Evolutionary conservation across 2,888 invertebrate genomes (phyloP).

Genomic region (Philonicus albiceps): DNA sequence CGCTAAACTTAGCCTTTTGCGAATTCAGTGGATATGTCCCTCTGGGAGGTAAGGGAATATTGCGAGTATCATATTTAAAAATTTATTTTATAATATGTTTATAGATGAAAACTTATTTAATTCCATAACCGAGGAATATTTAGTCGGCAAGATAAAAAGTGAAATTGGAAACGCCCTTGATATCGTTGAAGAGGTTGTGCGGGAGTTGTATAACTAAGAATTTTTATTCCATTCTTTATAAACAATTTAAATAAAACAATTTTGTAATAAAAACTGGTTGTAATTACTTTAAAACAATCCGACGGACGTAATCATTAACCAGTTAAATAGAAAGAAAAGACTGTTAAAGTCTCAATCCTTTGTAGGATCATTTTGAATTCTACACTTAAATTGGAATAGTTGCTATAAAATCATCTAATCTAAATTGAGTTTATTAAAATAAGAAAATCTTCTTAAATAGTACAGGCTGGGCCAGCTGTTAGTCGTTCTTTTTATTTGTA

Average conservation of each 20-base stretch:
- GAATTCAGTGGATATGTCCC: constrained; percentile 81
- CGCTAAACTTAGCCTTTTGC: constrained; percentile 76
- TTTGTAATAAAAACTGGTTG: background rate
- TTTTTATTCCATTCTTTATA: background rate
- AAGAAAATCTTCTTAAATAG: no score
- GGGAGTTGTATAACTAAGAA: background rate
- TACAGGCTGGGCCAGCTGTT: no score
- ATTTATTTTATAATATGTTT: background rate
- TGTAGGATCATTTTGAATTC: no score
- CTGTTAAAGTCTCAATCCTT: no score
- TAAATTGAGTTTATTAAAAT: no score
- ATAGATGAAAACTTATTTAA: constrained; percentile 45
- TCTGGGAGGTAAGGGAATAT: constrained; percentile 69
- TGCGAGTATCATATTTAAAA: background rate
- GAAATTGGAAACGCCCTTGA: constrained; percentile 39
- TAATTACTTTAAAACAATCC: background rate
- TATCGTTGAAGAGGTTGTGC: constrained; percentile 14
- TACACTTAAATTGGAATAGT: no score
- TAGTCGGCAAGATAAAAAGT: constrained; percentile 10
- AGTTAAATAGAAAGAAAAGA: no score
- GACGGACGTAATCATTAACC: no score
- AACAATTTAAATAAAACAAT: background rate
- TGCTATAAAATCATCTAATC: no score
- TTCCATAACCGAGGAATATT: constrained; percentile 37
- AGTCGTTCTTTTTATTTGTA: no score